Base-by-base conservation (phyloP, 2,797 vertebrate genomes). In the Acridotheres tristis region DNA sequence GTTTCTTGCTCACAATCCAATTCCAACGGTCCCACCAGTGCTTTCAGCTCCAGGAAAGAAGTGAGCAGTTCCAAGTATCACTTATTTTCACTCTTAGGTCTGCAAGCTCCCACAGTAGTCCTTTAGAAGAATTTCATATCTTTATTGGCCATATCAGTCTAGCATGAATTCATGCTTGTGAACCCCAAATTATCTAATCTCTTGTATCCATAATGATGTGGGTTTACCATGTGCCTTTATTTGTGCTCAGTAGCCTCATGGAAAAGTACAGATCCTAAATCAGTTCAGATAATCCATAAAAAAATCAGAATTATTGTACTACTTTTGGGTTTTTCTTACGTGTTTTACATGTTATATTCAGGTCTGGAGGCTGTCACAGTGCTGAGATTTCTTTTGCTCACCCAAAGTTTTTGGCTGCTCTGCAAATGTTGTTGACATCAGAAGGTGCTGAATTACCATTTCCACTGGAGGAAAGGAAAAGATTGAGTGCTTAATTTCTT, bases 401-500 rank as follows among this genome's bases (percentile, higher is more conserved):
- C 54, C 17, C 27, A 9, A 65, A 32, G 68, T 51, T 77, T 72
- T 67, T 65, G 58, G 62, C 48, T 65, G 34, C 62, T 90, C 76
- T 38, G 38, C 30, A 17, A 32, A 32, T 47, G 36, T 23, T 86
- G 50, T 38, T 69, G 82, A 62, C 76, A 96, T 86, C 73, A 65
- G 85, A 66, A 91, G 69, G 51, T 69, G 88, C 90, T 88, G 83
- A 94, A 93, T 88, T 93, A 84, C 82, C 88, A 69, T 93, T 93
- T 91, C 73, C 79, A 72, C 47, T 34, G 62, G 79, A 94, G 76
- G 58, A 84, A 55, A 83, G 76, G 55, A 36, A 75, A 88, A 95
- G 91, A 84, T 75, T 67, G 81, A 93, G 84, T 87, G 73, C 74
- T 95, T 94, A 88, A 91, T 95, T 96, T 95, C 91, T 95, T 48